Conservation (phyloP, 2,888 invertebrate genomes). For the Aromia moschata region DNA sequence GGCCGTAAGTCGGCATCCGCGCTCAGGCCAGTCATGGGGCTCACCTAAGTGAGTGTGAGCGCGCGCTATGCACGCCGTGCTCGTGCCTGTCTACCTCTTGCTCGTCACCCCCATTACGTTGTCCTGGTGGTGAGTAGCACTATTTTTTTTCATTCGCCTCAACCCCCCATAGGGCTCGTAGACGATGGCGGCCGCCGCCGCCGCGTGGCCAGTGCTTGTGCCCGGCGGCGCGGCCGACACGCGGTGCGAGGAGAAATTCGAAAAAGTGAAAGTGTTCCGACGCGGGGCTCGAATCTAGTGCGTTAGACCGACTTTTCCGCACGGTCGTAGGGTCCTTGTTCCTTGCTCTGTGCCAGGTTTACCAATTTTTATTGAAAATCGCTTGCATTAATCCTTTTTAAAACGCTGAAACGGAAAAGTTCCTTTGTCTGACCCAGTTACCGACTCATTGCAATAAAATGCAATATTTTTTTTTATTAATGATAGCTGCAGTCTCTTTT, state of each 20-base stretch:
- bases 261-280: constrained; percentile 19
- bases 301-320: not conserved
- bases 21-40: constrained; percentile 59
- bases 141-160: constrained; percentile 15
- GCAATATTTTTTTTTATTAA: too few species aligned
- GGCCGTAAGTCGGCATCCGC: constrained; percentile 39
- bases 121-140: constrained; percentile 83
- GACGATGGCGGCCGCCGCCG: too few species aligned
- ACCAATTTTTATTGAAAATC: too few species aligned
- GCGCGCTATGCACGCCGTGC: constrained; percentile 68
- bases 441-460: too few species aligned
- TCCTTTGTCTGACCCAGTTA: too few species aligned
- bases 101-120: constrained; percentile 89
- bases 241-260: constrained; percentile 3
- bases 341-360: not conserved
- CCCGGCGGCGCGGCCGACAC: constrained; percentile 3
- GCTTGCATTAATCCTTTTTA: too few species aligned
- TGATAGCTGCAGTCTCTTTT: too few species aligned
- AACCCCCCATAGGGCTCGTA: too few species aligned
- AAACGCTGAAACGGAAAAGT: too few species aligned
- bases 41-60: constrained; percentile 60
- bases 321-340: not conserved
- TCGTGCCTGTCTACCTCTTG: constrained; percentile 84
- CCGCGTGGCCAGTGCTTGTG: too few species aligned
- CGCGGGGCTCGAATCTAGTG: constrained; percentile 1